phyloP scores from a whole-genome alignment of 2,797 vertebrate genomes.

The Florisuga fusca region DNA sequence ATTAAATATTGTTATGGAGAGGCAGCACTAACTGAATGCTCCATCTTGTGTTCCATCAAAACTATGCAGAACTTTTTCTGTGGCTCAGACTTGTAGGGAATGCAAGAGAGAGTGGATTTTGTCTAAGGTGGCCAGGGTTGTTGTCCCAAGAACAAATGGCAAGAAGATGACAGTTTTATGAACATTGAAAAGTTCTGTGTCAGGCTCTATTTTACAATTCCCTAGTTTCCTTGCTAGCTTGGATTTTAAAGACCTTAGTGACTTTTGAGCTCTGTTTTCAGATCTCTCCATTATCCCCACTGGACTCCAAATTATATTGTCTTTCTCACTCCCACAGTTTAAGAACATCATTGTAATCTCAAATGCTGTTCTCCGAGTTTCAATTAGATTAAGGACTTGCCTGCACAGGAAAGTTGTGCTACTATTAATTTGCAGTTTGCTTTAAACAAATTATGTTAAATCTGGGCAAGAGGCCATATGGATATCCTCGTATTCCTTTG shows the following conservation, averaged over 20 bases:
- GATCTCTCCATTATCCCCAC: not conserved
- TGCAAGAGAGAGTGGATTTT: not conserved
- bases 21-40: not conserved
- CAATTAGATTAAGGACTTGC: slow-evolving; percentile 63
- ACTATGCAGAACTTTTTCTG: not conserved
- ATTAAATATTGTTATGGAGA: not conserved
- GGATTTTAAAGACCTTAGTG: not conserved
- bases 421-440: slow-evolving; percentile 54
- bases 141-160: fast-evolving
- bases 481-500: slow-evolving; percentile 40
- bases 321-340: not conserved
- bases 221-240: not conserved
- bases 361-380: slow-evolving; percentile 37
- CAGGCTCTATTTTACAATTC: not conserved
- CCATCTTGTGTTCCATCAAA: not conserved
- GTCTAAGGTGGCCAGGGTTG: not conserved
- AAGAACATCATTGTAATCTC: not conserved
- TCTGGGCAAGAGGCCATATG: slow-evolving; percentile 55
- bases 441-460: slow-evolving; percentile 49
- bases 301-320: not conserved
- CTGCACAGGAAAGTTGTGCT: slow-evolving; percentile 56
- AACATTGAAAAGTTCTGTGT: not conserved
- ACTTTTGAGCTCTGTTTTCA: not conserved
- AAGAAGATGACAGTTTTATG: not conserved
- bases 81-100: not conserved